Evolutionary conservation across 1,140 invertebrate species (phyloP), one percentile per base, ranked within the genome.

Genomic region (Alviniconcha marisindica): DNA sequence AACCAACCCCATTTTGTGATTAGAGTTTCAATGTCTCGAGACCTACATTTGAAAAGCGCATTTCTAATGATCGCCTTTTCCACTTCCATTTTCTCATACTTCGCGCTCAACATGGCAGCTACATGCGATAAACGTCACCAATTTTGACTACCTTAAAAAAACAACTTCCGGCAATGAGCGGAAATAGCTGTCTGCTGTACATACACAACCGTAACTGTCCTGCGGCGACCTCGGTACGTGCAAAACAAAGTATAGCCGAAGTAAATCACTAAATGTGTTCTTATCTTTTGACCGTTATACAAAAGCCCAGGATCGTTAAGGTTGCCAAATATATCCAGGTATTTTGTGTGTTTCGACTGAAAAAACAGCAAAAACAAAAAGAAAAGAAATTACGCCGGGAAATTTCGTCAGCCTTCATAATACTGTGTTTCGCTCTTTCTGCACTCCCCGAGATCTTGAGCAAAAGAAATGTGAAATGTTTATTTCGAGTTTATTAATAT

Each of bases 1-100:
- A 83, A 71, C 54, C 66, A 78, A 7, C 77, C 77, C 82, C 82
- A 83, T 56, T 73, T 83, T 36, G 10, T 73, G 18, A 77, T 36
- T 3, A 77, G 38, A 15, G 60, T 31, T 21, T 56, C 51, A 56
- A 83, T 69, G 31, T 83, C 82, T 31, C 66, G 38, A 48, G 60
- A 42, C 31, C 33, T 40, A 71, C 76, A 79, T 28, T 51, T 66
- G 21, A 54, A 54, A 44, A 83, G 21, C 60, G 79, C 77, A 44
- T 77, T 77, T 42, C 40, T 36, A 31, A 83, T 71, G 40, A 79
- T 21, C 14, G 73, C 24, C 51, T 78, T 78, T 48, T 83, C 82
- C 28, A 80, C 33, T 66, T 44, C 60, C 21, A 40, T 63, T 66
- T 69, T 28, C 21, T 66, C 78, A 21, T 66, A 66, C 38, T 80